A percentile compares a stretch with the other conserved stretches of the same genome.
Evolutionary conservation across 2,888 invertebrate species (phyloP).

Genomic region (Hypena proboscidalis): DNA sequence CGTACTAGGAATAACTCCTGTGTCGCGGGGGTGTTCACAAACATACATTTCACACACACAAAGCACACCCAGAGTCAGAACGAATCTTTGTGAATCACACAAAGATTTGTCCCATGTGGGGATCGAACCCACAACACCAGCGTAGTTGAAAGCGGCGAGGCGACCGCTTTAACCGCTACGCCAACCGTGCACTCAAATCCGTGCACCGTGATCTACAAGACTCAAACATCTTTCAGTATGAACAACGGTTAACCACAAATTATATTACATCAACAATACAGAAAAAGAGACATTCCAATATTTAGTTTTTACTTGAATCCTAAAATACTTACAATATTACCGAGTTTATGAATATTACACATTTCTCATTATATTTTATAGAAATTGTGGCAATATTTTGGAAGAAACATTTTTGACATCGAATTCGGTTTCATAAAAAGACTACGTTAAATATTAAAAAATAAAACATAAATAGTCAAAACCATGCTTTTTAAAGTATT

Average conservation of each 20-base stretch:
- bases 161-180: no score
- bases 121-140: no score
- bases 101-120: no score
- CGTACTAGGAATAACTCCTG: no score
- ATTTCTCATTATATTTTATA: constrained; percentile 58
- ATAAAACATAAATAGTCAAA: constrained; percentile 23
- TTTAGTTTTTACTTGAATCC: constrained; percentile 42
- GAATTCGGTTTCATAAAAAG: constrained; percentile 73
- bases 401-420: constrained; percentile 72
- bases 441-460: constrained; percentile 49
- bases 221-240: constrained; percentile 17
- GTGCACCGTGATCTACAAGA: no score
- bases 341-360: constrained; percentile 53
- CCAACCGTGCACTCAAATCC: no score
- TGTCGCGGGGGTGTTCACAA: no score
- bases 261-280: constrained; percentile 22
- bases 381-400: constrained; percentile 78
- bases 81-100: no score
- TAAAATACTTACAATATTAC: constrained; percentile 48
- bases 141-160: no score
- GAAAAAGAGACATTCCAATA: constrained; percentile 19
- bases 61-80: no score
- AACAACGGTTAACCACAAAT: constrained; percentile 18
- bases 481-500: constrained; percentile 43
- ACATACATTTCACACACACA: no score